phyloP scores from a whole-genome alignment of 2,113 vertebrate species.

The Odocoileus hemionus region DNA sequence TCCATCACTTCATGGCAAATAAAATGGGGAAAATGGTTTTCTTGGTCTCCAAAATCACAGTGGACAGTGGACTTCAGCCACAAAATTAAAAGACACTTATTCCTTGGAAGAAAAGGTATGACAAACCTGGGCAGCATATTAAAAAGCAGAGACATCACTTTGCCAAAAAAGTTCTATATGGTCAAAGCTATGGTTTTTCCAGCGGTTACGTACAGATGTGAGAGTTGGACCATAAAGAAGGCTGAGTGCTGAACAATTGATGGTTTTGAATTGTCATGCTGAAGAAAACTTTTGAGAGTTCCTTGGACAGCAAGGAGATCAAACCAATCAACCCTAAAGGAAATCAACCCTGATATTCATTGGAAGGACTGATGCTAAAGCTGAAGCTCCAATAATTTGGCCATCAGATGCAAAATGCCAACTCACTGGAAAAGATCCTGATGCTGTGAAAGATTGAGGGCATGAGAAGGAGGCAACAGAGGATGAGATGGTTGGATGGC shows the following conservation, averaged over 20 bases:
- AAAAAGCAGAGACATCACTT: neutral
- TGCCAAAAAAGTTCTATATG: neutral
- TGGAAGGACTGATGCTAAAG: neutral
- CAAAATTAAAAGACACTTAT: neutral
- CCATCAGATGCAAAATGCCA: neutral
- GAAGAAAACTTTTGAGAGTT: neutral
- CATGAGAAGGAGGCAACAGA: neutral
- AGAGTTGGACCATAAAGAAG: neutral
- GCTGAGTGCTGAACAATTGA: neutral
- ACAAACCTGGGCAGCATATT: neutral
- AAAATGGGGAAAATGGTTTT: neutral
- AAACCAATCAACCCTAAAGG: neutral
- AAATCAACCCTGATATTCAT: neutral
- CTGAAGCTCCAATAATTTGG: neutral
- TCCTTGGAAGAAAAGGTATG: neutral
- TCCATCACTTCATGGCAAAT: neutral
- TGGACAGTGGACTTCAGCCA: neutral
- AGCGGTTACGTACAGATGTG: neutral
- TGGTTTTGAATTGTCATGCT: neutral
- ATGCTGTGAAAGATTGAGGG: neutral
- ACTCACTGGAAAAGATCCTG: neutral
- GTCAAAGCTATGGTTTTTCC: neutral
- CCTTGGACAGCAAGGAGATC: neutral
- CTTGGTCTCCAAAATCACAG: neutral
- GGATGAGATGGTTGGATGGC: neutral